Base-by-base conservation (phyloP, 2,113 vertebrate species). In the Hassar affinis region DNA sequence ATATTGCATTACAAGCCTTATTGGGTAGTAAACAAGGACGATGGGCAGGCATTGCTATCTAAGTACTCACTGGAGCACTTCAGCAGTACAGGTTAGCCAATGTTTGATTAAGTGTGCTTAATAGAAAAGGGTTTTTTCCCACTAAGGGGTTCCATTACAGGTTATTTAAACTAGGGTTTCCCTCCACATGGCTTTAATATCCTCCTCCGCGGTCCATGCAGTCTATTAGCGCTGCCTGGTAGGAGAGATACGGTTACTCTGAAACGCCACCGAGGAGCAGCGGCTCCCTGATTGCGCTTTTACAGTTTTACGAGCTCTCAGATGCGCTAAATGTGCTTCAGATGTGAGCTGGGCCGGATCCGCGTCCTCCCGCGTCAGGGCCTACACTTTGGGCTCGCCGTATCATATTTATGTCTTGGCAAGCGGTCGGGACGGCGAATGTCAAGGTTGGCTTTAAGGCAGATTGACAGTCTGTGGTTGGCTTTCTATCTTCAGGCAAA, bases 321-420 rank as follows among this genome's bases (percentile, higher is more conserved):
- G 85, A 85, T 84, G 86, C 66, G 47, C 80, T 68, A 90, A 88
- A 88, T 88, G 82, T 14, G 52, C 84, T 89, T 90, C 89, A 90
- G 86, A 90, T 90, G 88, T 79, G 69, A 74, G 45, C 22, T 11
- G 35, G 51, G 47, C 57, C 51, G 61, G 61, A 87, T 76, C 62
- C 25, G 57, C 30, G 42, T 85, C 79, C 10, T 74, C 85, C 89
- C 61, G 61, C 75, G 79, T 80, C 86, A 82, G 83, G 62, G 42
- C 30, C 79, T 81, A 86, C 89, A 84, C 61, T 69, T 66, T 78
- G 47, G 75, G 85, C 52, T 51, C 25, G 30, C 30, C 75, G 84
- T 56, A 80, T 85, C 78, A 42, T 82, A 64, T 88, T 86, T 64
- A 75, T 64, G 66, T 83, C 74, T 81, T 84, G 82, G 85, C 80